Evolutionary conservation across 2,888 invertebrate genomes (phyloP).

Genomic region (Drosophila niveifrons): DNA sequence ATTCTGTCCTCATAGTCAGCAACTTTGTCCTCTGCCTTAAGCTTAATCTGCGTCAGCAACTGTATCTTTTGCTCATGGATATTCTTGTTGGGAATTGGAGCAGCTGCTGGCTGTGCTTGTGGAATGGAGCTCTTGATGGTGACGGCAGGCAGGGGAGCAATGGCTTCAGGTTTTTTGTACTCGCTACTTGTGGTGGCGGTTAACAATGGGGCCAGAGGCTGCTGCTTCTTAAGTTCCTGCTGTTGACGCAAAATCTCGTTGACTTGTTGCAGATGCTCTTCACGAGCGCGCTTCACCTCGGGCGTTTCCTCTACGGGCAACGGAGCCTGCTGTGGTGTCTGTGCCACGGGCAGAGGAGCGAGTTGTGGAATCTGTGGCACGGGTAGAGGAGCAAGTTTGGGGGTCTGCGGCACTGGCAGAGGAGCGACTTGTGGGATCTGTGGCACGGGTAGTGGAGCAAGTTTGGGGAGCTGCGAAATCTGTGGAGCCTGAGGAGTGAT

Average conservation of each 20-base stretch:
- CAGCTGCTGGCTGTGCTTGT: conserved; percentile 11
- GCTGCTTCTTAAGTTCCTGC: not conserved
- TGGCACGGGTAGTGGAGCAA: not conserved
- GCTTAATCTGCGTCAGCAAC: conserved; percentile 50
- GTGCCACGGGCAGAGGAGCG: conserved; percentile 5
- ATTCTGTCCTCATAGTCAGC: conserved; percentile 61
- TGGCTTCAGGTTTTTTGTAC: conserved; percentile 9
- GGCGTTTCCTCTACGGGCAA: conserved; percentile 65
- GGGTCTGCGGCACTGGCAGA: too few species aligned
- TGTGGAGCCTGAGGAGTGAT: not conserved
- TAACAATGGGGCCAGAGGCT: conserved; percentile 26
- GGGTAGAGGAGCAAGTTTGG: conserved; percentile 2
- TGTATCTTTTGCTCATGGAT: conserved; percentile 33
- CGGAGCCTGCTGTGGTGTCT: conserved; percentile 11
- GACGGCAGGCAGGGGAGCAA: conserved; percentile 23
- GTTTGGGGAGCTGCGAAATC: conserved; percentile 23
- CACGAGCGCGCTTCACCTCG: conserved; percentile 72
- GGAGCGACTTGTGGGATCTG: not conserved
- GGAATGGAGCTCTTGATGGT: conserved; percentile 42
- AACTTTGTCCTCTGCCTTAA: conserved; percentile 55
- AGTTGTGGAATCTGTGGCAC: not conserved
- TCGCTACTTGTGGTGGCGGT: conserved; percentile 15
- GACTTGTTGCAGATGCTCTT: conserved; percentile 68
- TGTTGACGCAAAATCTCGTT: conserved; percentile 48
- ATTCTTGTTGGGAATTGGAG: conserved; percentile 12